These are phyloP conservation scores for Hycleus phaleratus DNA, from an alignment of 1,140 invertebrate species.

Conservation along the genomic window DNA sequence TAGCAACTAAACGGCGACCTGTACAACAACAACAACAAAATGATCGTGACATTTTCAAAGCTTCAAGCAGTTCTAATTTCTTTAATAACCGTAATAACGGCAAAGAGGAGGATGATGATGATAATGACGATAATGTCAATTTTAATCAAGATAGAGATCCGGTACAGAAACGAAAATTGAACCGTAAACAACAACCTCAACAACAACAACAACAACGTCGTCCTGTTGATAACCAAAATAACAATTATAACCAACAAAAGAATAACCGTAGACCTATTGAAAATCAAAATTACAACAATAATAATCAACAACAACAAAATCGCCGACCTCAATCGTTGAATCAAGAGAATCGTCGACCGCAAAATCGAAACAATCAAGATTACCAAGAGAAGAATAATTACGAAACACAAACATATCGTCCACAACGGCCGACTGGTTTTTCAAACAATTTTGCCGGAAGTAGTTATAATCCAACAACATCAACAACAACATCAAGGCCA, in stretches of 20 bases:
- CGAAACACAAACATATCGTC: constrained; percentile 36
- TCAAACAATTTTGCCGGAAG: constrained; percentile 43
- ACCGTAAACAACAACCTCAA: constrained; percentile 39
- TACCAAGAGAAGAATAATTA: constrained; percentile 25
- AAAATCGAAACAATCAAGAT: constrained; percentile 21
- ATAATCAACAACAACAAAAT: constrained; percentile 23
- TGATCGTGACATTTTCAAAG: constrained; percentile 49
- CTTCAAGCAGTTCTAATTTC: constrained; percentile 61
- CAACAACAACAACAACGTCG: constrained; percentile 40
- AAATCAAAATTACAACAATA: constrained; percentile 9
- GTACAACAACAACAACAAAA: constrained; percentile 32
- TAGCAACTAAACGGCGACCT: constrained; percentile 27
- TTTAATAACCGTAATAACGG: constrained; percentile 55
- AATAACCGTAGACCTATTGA: background rate
- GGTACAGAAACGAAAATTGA: constrained; percentile 36
- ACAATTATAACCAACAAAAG: constrained; percentile 23
- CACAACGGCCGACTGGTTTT: constrained; percentile 38
- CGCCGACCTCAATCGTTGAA: background rate
- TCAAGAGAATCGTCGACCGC: constrained; percentile 13
- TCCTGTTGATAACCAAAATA: constrained; percentile 25
- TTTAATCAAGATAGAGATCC: constrained; percentile 35
- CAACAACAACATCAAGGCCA: constrained; percentile 45
- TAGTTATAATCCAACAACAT: constrained; percentile 45
- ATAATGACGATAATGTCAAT: constrained; percentile 40
- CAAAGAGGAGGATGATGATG: constrained; percentile 50